Evolutionary conservation across 1,140 invertebrate genomes (phyloP), one percentile per base, ranked within the genome.

Genomic region (Stratiolaelaps scimitus): DNA sequence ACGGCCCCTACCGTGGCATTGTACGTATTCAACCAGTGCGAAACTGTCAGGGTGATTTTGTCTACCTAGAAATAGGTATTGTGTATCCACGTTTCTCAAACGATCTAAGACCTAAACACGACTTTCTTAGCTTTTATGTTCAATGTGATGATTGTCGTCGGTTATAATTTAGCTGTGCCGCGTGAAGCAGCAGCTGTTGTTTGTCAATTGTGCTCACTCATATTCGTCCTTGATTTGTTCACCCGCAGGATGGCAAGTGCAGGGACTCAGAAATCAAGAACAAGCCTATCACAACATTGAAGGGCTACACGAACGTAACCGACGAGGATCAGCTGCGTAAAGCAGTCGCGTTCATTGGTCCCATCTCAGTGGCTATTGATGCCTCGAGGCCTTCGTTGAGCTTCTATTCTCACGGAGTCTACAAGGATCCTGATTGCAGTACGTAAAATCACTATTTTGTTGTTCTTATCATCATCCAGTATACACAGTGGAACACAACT

Each of bases 401-500:
- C 40, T 92, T 92, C 74, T 93, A 92, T 73, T 84, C 88, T 0
- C 84, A 92, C 76, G 92, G 92, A 15, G 85, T 97, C 17, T 97
- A 91, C 75, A 92, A 88, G 73, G 90, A 96, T 66, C 80, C 84
- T 1, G 75, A 83, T 65, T 87, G 85, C 84, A 87, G 88, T 89
- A 78, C 72, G 34, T 40, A 40, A 40, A 40, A 40, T 10, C 34
- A 40, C 34, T 6, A 40, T 10, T 10, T 6, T 40, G 10, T 40
- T 40, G 10, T 40, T 6, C 34, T 10, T n/a, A n/a, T n/a, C n/a
- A n/a, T n/a, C n/a, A n/a, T n/a, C n/a, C n/a, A n/a, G n/a, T n/a
- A n/a, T n/a, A n/a, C n/a, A n/a, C n/a, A n/a, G n/a, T n/a, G n/a
- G n/a, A n/a, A n/a, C n/a, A n/a, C n/a, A n/a, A n/a, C n/a, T n/a